Evolutionary conservation across 2,113 vertebrate genomes (phyloP).

Genomic region (Nyctibius bracteatus): DNA sequence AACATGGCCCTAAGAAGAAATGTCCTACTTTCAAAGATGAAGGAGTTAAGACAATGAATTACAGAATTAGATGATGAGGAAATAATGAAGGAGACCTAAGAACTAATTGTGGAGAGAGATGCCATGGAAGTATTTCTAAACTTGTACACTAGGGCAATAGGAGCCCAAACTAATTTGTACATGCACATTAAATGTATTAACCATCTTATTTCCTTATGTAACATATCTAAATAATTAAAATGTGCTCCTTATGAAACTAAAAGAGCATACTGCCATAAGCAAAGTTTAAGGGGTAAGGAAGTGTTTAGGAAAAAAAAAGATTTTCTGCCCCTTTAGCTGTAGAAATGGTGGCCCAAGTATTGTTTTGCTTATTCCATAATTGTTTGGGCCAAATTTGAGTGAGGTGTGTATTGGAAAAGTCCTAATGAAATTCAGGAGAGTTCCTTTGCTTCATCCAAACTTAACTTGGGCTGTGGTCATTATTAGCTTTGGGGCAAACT

Average conservation of each 20-base stretch:
- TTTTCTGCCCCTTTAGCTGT: background rate
- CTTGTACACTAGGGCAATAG: background rate
- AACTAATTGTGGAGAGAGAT: background rate
- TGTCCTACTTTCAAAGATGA: background rate
- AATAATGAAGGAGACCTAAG: background rate
- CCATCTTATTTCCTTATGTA: background rate
- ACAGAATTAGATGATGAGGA: background rate
- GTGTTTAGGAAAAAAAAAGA: background rate
- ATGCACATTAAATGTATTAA: background rate
- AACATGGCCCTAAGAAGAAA: background rate
- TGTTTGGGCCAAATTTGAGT: background rate
- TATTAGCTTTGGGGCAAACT: background rate
- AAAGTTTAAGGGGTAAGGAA: background rate
- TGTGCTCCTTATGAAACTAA: background rate
- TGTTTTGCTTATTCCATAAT: background rate
- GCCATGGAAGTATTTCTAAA: background rate
- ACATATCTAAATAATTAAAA: slow-evolving; percentile 23
- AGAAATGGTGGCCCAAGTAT: background rate
- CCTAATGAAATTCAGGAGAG: background rate
- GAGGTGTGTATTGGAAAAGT: background rate
- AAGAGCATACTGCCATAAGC: background rate
- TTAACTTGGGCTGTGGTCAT: background rate
- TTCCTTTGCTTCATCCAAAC: background rate
- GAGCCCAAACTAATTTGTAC: background rate
- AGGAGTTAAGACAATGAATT: background rate